Base-by-base conservation (phyloP, 2,797 vertebrate genomes). In the Alexandromys oeconomus region DNA sequence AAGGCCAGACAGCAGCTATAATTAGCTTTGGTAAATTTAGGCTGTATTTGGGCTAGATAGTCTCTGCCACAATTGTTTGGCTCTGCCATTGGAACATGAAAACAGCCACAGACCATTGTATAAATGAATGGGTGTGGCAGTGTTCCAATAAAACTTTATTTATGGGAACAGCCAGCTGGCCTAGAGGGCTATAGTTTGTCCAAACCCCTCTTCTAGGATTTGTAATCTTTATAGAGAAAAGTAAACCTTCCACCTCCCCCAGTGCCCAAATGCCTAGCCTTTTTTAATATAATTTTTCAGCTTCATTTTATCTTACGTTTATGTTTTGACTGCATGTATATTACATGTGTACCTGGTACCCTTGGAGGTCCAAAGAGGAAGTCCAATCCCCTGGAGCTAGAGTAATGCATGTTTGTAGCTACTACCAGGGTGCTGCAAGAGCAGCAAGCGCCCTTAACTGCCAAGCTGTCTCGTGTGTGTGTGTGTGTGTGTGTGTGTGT, bases 141-240 rank as follows among this genome's bases (percentile, higher is more conserved):
- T 90, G 43, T 63, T 78, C 84, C 92, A 84, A 31, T 95, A 74
- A 96, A 94, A 69, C 76, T 92, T 93, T 89, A 40, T 87, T 93
- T 85, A 29, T 67, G 71, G 74, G 69, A 92, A 79, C 31, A 92
- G 31, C 61, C 81, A 76, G 43, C 59, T 73, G 51, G 31, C 34
- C 65, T 77, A 4, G 34, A 73, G 34, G 34, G 69, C 37, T 27
- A 0, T 25, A 61, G 80, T 89, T 85, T 91, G 12, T 51, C 80
- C 27, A 57, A 63, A 51, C 59, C 25, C 46, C 89, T 73, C 1
- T 54, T 59, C 34, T 88, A 73, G 67, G 37, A 37, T 76, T 86
- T 2, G 1, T 69, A 69, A 31, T 92, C 73, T n/a, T 81, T 40
- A 86, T 43, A 92, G 67, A 78, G 23, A 31, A 67, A 82, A 54